These are phyloP conservation scores for Pangasius mekongensis DNA, from an alignment of 2,797 vertebrate species.

Conservation along the genomic window DNA sequence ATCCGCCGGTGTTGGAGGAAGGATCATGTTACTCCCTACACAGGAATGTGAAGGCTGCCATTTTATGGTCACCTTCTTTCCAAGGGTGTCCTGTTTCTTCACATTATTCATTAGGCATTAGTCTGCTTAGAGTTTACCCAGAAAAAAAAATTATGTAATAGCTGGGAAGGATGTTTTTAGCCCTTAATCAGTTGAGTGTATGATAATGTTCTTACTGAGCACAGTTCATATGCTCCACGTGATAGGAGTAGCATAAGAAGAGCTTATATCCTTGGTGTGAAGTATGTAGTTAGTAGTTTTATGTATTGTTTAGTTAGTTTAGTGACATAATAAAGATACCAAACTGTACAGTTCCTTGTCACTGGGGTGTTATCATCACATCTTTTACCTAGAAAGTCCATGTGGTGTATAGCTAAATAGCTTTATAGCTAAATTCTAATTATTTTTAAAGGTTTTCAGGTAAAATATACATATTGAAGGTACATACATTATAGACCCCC, in stretches of 20 bases:
- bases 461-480: neutral
- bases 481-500: neutral
- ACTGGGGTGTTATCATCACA: neutral
- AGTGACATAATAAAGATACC: neutral
- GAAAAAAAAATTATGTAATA: neutral
- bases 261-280: neutral
- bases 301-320: neutral
- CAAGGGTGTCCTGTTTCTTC: neutral
- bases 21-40: conserved; percentile 41
- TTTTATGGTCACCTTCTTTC: conserved; percentile 11
- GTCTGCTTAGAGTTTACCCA: neutral
- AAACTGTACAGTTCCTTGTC: neutral
- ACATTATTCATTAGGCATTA: neutral
- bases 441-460: neutral
- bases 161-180: neutral
- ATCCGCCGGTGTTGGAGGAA: conserved; percentile 39
- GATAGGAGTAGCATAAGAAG: neutral
- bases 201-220: neutral
- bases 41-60: conserved; percentile 42
- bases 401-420: neutral
- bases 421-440: neutral
- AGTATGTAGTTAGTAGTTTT: neutral
- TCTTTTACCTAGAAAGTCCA: neutral
- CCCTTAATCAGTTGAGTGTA: too few relatives aligned
- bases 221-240: neutral